phyloP scores from a whole-genome alignment of 2,797 vertebrate species.

The Cottoperca gobio region DNA sequence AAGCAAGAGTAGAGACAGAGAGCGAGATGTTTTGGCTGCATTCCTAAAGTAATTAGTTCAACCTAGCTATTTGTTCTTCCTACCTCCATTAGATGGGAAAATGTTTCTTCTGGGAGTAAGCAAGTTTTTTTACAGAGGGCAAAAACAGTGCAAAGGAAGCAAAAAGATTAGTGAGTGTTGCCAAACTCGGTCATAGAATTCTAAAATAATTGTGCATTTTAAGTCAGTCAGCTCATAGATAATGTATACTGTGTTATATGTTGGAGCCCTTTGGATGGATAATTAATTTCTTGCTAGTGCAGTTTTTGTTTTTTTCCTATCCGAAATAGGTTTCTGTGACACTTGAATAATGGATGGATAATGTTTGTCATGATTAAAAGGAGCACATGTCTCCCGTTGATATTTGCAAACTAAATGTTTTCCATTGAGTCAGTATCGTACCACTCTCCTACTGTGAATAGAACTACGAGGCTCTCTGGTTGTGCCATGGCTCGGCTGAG shows the following conservation, averaged over 20 bases:
- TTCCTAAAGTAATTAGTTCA: conserved; percentile 79
- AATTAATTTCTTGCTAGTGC: neutral
- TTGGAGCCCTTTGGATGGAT: neutral
- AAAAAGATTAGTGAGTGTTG: conserved; percentile 32
- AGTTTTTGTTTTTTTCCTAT: neutral
- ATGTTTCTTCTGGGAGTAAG: conserved; percentile 74
- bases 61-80: conserved; percentile 75
- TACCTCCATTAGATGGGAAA: conserved; percentile 63
- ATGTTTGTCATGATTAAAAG: neutral
- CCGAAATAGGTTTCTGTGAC: neutral
- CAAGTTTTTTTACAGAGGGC: conserved; percentile 67
- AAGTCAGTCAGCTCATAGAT: neutral
- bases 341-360: neutral
- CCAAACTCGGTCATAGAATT: conserved; percentile 22
- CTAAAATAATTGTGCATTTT: neutral
- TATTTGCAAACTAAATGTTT: neutral
- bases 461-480: too few species aligned
- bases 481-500: neutral
- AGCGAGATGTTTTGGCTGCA: conserved; percentile 71
- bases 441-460: neutral
- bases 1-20: conserved; percentile 31
- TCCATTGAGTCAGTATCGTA: too few species aligned
- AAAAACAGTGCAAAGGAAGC: conserved; percentile 45
- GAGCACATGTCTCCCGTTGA: neutral
- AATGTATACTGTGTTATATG: neutral